These are phyloP conservation scores for Carapus acus DNA, from an alignment of 2,797 vertebrate species.

Conservation along the genomic window DNA sequence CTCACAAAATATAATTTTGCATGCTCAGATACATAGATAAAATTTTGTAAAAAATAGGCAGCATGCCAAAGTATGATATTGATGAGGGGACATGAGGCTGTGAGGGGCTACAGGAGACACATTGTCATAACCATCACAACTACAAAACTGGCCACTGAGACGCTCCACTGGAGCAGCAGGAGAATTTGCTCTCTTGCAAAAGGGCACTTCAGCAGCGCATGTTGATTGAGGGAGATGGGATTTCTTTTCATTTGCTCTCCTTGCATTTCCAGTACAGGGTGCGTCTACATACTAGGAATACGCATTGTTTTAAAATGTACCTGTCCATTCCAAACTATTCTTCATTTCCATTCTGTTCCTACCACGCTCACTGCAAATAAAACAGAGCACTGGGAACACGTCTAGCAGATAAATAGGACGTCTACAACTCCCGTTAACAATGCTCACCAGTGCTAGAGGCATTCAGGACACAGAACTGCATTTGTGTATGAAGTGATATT, in stretches of 20 bases:
- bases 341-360: constrained; percentile 3
- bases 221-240: neutral
- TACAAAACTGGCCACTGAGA: neutral
- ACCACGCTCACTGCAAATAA: constrained; percentile 28
- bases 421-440: constrained; percentile 43
- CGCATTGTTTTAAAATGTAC: constrained; percentile 18
- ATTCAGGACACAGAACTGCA: constrained; percentile 46
- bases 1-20: too few species aligned
- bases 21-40: too few species aligned
- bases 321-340: neutral
- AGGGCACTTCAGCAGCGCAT: constrained; percentile 20
- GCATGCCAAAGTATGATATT: too few species aligned
- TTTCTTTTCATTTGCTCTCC: constrained; percentile 3
- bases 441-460: constrained; percentile 49
- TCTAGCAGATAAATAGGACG: constrained; percentile 63
- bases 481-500: constrained; percentile 43
- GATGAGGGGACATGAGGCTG: neutral
- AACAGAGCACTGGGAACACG: constrained; percentile 46
- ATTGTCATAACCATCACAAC: constrained; percentile 7
- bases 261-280: constrained; percentile 7
- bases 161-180: constrained; percentile 17
- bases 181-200: constrained; percentile 21
- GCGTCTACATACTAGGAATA: constrained; percentile 8
- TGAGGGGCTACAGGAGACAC: neutral
- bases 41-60: too few species aligned